Evolutionary conservation across 2,113 vertebrate genomes (phyloP).

Genomic region (Notechis scutatus): DNA sequence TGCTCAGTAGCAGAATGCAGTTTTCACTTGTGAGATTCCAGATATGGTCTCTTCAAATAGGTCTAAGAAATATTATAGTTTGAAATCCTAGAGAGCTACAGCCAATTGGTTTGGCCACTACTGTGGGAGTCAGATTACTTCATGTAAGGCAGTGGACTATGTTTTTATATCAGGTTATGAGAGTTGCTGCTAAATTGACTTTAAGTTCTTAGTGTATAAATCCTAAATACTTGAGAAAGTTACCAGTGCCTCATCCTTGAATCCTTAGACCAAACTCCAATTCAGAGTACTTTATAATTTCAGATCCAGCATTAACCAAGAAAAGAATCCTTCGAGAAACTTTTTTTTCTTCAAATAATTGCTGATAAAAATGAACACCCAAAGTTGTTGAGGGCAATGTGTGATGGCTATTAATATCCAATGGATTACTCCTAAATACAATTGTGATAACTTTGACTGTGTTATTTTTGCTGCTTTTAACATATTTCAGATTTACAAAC

Average conservation of each 20-base stretch:
- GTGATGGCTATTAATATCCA: slow-evolving; percentile 11
- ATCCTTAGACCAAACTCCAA: background rate
- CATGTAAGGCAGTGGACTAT: background rate
- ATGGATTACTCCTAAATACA: slow-evolving; percentile 15
- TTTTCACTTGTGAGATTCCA: background rate
- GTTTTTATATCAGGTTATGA: background rate
- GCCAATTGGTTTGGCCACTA: background rate
- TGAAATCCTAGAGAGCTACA: background rate
- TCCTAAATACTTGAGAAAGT: background rate
- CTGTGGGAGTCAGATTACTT: background rate
- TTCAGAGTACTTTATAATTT: slow-evolving; percentile 6
- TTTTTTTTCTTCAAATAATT: slow-evolving; percentile 23
- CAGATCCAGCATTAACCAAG: slow-evolving; percentile 15
- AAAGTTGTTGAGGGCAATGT: background rate
- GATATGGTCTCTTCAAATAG: background rate
- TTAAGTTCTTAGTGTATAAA: background rate
- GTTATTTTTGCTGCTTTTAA: slow-evolving; percentile 14
- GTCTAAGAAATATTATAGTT: background rate
- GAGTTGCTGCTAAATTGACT: background rate
- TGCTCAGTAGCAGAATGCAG: background rate
- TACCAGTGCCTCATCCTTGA: background rate
- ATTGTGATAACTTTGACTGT: background rate
- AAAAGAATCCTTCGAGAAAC: background rate
- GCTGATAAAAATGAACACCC: slow-evolving; percentile 13
- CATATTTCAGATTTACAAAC: slow-evolving; percentile 11